Base-by-base conservation (phyloP, 2,888 invertebrate species). In the Erebia ligea region DNA sequence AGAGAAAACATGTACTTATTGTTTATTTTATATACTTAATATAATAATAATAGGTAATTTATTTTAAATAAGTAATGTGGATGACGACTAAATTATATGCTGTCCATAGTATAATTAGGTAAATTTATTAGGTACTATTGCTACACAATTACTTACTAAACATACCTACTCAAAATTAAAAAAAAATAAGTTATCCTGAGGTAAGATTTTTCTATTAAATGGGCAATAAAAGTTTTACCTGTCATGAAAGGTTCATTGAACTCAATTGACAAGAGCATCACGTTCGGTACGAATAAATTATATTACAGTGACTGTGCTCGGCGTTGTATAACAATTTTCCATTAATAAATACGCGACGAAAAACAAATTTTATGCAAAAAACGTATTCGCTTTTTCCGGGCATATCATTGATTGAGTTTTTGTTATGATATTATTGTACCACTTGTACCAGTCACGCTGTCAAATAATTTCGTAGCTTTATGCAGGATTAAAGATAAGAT, bases 231-330 rank as follows among this genome's bases (percentile, higher is more conserved):
- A 9, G 34, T 56, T 56, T 65, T 58, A 67, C 67, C 67, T 45
- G 66, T 57, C 58, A 67, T 45, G 58, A 45, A 67, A 19, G 56
- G 63, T 67, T 58, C 45, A 62, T 62, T 68, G 52, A 68, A 67
- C 67, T 67, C 70, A 68, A 65, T 68, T 73, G 68, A 62, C 59
- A 73, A 54, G 50, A 54, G 59, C 59, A 62, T 73, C 70, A 70
- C 70, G 70, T 70, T 67, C 56, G 42, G 68, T 66, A 21, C 61
- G 59, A 70, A 73, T 65, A 68, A 73, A 73, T 73, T 73, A 70
- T 68, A 70, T 65, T 67, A 61, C 67, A 67, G 62, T 58, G 25
- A 65, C 68, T 70, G 70, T 67, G 67, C 63, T 68, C 71, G 54
- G 67, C 52, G 69, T 54, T 65, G 64, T 58, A 65, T 65, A 69